Evolutionary conservation across 2,113 vertebrate genomes (phyloP), one percentile per base, ranked within the genome.

Genomic region (Platichthys stellatus): DNA sequence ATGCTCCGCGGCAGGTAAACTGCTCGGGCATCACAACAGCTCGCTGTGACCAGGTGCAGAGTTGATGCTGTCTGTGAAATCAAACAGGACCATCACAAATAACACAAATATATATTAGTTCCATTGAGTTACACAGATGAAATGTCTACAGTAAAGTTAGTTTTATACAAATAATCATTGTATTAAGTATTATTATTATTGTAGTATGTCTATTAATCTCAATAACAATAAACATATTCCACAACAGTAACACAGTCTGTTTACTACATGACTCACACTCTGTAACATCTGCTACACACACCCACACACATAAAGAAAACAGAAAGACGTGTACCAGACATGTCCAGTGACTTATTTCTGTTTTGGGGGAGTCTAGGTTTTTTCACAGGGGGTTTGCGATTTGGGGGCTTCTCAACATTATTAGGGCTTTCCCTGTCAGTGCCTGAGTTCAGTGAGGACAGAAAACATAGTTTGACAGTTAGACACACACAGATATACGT

Each of bases 331-430:
- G 87, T 93, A 93, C 92, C 92, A 88, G 92, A 91, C 88, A 91
- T 57, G 61, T 93, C 92, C 91, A 93, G 86, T n/a, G 92, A 93
- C 76, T 92, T 93, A 90, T 92, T 93, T 93, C 89, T 92, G 92
- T 92, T 93, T 89, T 93, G 92, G 88, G 93, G 93, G 49, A 94
- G 90, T 91, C 93, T 93, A 91, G 93, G 93, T 89, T 93, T 94
- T 93, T 94, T 94, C 92, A 93, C 86, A 0, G 93, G 93, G 89
- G 92, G 91, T 89, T 94, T 94, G 86, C 92, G 92, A 83, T 92
- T 92, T 84, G 90, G 88, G 89, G 88, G 90, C 92, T 88, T 94
- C 92, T 93, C 93, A 90, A 92, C 66, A 76, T 90, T 90, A 91
- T 89, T 90, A 62, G 93, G 91, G 81, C 92, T 92, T 86, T 93